phyloP scores from a whole-genome alignment of 2,797 vertebrate genomes.

The Microctenopoma steveboyesi region DNA sequence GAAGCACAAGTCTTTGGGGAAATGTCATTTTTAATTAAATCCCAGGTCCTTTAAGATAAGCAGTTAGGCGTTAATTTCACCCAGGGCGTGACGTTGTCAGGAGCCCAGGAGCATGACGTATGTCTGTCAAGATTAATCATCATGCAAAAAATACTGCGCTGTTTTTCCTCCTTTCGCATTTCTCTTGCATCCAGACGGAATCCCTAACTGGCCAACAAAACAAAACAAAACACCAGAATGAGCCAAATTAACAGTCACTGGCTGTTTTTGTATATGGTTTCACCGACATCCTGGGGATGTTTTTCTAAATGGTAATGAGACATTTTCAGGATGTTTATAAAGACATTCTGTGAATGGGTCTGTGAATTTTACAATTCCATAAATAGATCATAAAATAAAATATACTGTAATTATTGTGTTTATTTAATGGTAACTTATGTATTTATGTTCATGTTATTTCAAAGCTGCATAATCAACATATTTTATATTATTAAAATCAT shows the following conservation, averaged over 20 bases:
- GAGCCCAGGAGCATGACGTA: conserved; percentile 79
- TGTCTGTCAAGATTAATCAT: conserved; percentile 82
- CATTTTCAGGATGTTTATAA: conserved; percentile 6
- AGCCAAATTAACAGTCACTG: conserved; percentile 13
- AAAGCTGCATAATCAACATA: neutral
- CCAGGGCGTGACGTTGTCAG: conserved; percentile 76
- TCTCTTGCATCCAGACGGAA: conserved; percentile 10
- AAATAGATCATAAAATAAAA: neutral
- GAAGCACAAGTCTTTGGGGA: conserved; percentile 82
- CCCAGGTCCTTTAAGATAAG: conserved; percentile 86
- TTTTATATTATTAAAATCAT: neutral
- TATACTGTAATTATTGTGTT: neutral
- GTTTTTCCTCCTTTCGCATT: conserved; percentile 12
- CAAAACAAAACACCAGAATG: conserved; percentile 2
- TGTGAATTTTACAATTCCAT: neutral
- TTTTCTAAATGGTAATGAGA: conserved; percentile 18
- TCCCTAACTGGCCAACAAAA: conserved; percentile 22
- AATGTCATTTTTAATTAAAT: conserved; percentile 90
- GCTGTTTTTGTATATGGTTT: neutral
- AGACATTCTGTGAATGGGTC: neutral
- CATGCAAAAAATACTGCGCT: conserved; percentile 57
- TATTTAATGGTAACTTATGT: neutral
- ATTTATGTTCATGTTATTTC: neutral
- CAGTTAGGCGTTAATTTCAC: conserved; percentile 84
- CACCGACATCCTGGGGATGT: neutral